These are phyloP conservation scores for Bufotes viridis DNA, from an alignment of 2,797 vertebrate genomes.

Conservation along the genomic window DNA sequence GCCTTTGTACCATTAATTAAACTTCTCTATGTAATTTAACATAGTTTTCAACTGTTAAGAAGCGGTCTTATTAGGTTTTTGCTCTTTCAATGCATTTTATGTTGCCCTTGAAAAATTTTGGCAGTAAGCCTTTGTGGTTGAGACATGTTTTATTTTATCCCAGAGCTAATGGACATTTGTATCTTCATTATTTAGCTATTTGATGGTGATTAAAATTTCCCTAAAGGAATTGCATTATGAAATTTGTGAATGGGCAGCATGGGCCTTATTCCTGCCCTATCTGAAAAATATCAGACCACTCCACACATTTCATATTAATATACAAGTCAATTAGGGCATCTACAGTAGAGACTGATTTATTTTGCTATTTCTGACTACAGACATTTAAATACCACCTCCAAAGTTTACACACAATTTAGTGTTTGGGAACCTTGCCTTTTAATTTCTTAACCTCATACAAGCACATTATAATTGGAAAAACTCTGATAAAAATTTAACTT, in stretches of 20 bases:
- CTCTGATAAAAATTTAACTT: no score
- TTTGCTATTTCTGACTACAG: no score
- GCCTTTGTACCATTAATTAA: background rate
- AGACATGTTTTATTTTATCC: background rate
- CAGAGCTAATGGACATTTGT: background rate
- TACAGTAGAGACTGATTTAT: no score
- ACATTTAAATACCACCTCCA: no score
- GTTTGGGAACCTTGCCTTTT: no score
- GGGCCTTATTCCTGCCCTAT: background rate
- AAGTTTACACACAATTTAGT: no score
- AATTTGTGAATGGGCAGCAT: background rate
- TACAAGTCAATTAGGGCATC: no score
- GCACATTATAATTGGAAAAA: no score
- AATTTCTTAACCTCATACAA: no score
- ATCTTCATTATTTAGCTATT: background rate
- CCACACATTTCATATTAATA: no score
- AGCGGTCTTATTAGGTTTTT: background rate
- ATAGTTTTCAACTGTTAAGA: background rate
- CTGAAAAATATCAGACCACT: no score
- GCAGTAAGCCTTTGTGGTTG: background rate
- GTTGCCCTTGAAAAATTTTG: background rate
- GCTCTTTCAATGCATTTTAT: background rate
- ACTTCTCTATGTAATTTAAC: background rate
- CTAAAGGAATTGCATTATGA: background rate
- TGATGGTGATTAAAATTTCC: background rate